A percentile compares a stretch with the other conserved stretches of the same genome.
phyloP scores from a whole-genome alignment of 2,797 vertebrate genomes.

The Capromys pilorides region DNA sequence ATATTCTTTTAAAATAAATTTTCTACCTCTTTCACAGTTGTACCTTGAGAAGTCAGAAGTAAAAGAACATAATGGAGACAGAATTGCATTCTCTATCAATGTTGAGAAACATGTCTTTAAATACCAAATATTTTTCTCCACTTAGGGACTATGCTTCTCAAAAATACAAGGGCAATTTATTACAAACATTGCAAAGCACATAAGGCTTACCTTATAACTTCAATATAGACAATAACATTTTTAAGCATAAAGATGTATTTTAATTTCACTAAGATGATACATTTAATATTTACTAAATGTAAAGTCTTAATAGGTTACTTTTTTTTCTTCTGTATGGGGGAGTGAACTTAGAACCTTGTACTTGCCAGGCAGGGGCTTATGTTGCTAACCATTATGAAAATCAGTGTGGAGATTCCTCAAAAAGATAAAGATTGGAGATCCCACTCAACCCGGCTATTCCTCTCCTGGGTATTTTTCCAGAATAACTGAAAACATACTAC shows the following conservation, averaged over 20 bases:
- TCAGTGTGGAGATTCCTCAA: too few species aligned
- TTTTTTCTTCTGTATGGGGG: too few species aligned
- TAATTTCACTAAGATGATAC: background rate
- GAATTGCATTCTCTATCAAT: background rate
- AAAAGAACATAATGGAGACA: background rate
- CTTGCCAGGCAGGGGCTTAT: too few species aligned
- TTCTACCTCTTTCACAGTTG: background rate
- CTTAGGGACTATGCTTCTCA: background rate
- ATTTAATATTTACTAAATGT: conserved; percentile 41
- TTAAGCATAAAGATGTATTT: background rate
- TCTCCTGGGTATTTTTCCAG: too few species aligned
- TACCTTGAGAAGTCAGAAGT: conserved; percentile 34
- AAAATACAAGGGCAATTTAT: conserved; percentile 45
- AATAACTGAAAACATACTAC: too few species aligned
- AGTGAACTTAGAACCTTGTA: too few species aligned
- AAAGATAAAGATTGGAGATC: too few species aligned
- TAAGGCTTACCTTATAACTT: background rate
- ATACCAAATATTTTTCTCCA: conserved; percentile 16
- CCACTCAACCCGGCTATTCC: too few species aligned
- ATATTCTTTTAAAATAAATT: conserved; percentile 27
- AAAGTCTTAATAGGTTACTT: background rate
- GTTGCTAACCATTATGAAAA: too few species aligned
- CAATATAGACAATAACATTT: background rate
- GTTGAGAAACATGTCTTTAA: conserved; percentile 33
- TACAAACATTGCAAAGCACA: conserved; percentile 20